Evolutionary conservation across 2,888 invertebrate species (phyloP), one percentile per base, ranked within the genome.

Genomic region (Agapostemon virescens): DNA sequence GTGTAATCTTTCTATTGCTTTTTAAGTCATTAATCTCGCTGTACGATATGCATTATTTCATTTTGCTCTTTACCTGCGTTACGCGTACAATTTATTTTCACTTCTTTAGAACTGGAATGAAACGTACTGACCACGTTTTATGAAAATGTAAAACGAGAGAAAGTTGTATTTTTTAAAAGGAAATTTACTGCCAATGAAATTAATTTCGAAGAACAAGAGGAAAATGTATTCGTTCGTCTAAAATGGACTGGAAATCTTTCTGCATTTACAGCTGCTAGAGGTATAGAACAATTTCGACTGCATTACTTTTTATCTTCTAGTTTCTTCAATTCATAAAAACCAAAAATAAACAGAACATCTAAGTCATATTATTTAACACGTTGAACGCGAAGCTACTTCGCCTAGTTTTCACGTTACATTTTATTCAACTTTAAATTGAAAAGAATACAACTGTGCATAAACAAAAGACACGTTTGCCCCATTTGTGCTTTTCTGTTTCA

Each of bases 1-100:
- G 17, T n/a, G 36, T 11, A n/a, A 63, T 63, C 33, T 63, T 36
- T 45, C 55, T 58, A 20, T 74, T 67, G 66, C 78, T 78, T 69
- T 72, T 30, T 55, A 55, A 33, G 61, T 74, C 20, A 71, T 71
- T 64, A 66, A 40, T 66, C 40, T 66, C 40, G 66, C 40, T 40
- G 66, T 3, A 17, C 26, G 15, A 26, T 17, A 66, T 40, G 40
- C 36, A 36, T 63, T 36, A n/a, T 66, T 42, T 66, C 40, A 26
- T 40, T 23, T 23, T 40, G 2, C 15, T 55, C 26, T 55, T 55
- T 55, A 26, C 33, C 17, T 5, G 33, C 33, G 63, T 36, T 36
- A 36, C 11, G n/a, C 4, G n/a, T n/a, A 20, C 20, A 61, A 61
- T 61, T 61, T 61, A 61, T 33, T 61, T 7, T 61, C 17, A 20